Evolutionary conservation across 2,113 vertebrate species (phyloP).

Genomic region (Alexandromys fortis): DNA sequence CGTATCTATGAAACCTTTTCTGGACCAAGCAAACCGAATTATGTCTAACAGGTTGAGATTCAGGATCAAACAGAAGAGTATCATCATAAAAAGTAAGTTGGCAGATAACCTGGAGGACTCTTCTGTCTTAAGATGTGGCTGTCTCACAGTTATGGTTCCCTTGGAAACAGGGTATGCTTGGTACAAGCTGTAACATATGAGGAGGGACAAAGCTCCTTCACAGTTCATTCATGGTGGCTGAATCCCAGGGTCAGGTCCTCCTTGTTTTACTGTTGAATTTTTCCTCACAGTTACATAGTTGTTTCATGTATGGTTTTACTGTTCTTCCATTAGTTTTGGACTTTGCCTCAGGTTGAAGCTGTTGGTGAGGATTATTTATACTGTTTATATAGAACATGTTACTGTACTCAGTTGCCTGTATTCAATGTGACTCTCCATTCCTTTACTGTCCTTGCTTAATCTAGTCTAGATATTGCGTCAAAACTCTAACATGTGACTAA

Average conservation of each 20-base stretch:
- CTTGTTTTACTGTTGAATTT: neutral
- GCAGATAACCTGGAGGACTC: neutral
- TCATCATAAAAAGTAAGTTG: neutral
- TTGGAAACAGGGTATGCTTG: conserved; percentile 12
- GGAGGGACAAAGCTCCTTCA: neutral
- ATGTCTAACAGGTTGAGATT: neutral
- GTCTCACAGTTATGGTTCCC: conserved; percentile 25
- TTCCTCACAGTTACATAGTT: neutral
- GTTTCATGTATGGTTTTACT: neutral
- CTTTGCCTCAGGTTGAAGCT: neutral
- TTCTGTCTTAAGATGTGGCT: neutral
- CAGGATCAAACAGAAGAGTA: conserved; percentile 9
- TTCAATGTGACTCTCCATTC: neutral
- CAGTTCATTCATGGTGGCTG: neutral
- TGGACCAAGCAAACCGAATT: neutral
- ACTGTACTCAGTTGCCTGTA: neutral
- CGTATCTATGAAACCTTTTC: neutral
- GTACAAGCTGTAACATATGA: neutral
- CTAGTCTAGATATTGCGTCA: neutral
- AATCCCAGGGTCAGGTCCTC: fast-evolving
- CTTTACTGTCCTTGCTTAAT: neutral
- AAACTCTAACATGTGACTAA: neutral
- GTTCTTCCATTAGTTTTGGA: neutral
- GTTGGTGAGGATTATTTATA: neutral
- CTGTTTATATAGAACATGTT: neutral